Percentiles rank a stretch among this genome's conserved stretches.
Conservation (phyloP, 2,797 vertebrate genomes). For the Labroides dimidiatus region DNA sequence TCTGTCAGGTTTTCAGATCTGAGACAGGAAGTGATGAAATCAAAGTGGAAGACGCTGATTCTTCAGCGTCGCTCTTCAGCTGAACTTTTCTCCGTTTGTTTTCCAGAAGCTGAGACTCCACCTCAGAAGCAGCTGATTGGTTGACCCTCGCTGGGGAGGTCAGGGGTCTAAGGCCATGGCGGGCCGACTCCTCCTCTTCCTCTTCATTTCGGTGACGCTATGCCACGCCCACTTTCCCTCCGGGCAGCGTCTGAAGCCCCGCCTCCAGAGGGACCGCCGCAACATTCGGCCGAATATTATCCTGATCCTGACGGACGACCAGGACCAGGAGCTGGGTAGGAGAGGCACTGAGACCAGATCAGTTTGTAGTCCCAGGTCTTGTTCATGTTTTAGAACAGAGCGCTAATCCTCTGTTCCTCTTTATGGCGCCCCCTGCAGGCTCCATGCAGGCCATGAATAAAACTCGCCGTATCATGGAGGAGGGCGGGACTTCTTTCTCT, state of each 20-base stretch:
- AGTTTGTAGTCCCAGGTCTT: too few species aligned
- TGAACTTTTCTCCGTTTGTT: slow-evolving; percentile 4
- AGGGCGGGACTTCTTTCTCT: slow-evolving; percentile 72
- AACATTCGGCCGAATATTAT: slow-evolving; percentile 99
- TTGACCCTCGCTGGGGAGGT: slow-evolving; percentile 9
- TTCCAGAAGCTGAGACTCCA: slow-evolving; percentile 32
- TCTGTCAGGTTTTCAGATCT: too few species aligned
- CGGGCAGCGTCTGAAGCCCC: slow-evolving; percentile 90
- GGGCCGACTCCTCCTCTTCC: slow-evolving; percentile 80
- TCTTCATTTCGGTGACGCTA: slow-evolving; percentile 79
- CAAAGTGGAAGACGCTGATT: too few species aligned
- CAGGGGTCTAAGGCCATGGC: slow-evolving; percentile 81
- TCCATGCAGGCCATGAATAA: slow-evolving; percentile 94
- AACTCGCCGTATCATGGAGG: slow-evolving; percentile 80
- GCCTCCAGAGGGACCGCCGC: slow-evolving; percentile 93
- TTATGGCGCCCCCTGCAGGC: slow-evolving; percentile 67
- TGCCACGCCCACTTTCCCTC: slow-evolving; percentile 86
- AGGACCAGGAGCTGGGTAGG: slow-evolving; percentile 95
- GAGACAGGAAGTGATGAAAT: too few species aligned
- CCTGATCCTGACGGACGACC: slow-evolving; percentile 95
- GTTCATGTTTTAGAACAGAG: too few species aligned
- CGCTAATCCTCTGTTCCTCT: too few species aligned
- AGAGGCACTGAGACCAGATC: not conserved
- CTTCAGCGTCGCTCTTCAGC: too few species aligned
- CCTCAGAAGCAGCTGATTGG: slow-evolving; percentile 36